These are phyloP conservation scores for Lacerta viridis DNA, from an alignment of 2,797 vertebrate genomes.

Conservation along the genomic window DNA sequence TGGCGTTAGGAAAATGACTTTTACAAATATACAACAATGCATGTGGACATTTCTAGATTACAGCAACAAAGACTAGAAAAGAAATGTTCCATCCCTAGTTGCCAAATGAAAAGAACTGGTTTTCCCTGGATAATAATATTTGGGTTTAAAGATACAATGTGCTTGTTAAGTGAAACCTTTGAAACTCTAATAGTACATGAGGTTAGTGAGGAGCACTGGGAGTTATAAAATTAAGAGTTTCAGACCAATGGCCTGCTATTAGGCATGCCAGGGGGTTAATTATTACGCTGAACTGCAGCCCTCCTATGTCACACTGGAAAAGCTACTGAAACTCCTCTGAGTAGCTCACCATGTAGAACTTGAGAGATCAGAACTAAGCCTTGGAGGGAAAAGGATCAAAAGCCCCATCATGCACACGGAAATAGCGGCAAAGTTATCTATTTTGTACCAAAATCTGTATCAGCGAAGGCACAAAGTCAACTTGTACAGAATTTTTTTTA, in stretches of 20 bases:
- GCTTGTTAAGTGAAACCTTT: neutral
- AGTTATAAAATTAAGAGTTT: constrained; percentile 5
- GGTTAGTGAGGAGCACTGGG: neutral
- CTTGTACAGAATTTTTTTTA: neutral
- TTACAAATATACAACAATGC: constrained; percentile 52
- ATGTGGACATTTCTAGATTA: constrained; percentile 57
- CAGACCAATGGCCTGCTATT: neutral
- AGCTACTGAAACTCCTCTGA: neutral
- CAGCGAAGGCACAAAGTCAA: neutral
- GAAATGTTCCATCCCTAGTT: constrained; percentile 52
- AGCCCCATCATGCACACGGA: neutral
- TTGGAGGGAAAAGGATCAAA: neutral
- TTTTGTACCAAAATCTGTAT: constrained; percentile 6
- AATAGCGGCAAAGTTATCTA: neutral
- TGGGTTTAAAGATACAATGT: accelerated
- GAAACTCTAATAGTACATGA: constrained; percentile 25
- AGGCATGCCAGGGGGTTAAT: neutral
- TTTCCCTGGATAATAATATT: constrained; percentile 27
- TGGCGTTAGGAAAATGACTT: constrained; percentile 24
- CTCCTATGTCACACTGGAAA: neutral
- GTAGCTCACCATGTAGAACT: neutral
- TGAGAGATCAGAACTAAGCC: neutral
- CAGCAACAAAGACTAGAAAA: constrained; percentile 27
- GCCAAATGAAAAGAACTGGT: constrained; percentile 56
- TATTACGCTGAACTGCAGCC: neutral